Conservation (phyloP, 2,888 invertebrate genomes). For the Philaethria dido region DNA sequence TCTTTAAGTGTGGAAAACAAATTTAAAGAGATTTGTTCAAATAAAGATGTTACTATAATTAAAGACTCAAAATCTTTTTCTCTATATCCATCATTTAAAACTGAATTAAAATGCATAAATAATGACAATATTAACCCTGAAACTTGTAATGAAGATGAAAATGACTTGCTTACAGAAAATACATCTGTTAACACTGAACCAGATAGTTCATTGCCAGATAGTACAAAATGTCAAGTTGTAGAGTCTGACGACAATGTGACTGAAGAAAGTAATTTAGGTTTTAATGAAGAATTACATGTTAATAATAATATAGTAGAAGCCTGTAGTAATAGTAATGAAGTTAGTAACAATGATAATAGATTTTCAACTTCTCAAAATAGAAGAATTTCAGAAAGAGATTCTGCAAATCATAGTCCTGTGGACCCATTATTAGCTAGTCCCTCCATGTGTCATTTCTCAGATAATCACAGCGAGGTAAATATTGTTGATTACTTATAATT, state of each 20-base stretch:
- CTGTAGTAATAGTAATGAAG: constrained; percentile 63
- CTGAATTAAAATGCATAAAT: constrained; percentile 54
- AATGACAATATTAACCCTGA: constrained; percentile 51
- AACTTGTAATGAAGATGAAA: constrained; percentile 51
- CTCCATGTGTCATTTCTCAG: constrained; percentile 87
- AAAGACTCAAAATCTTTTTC: constrained; percentile 42
- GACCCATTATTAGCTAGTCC: constrained; percentile 88
- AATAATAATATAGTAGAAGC: constrained; percentile 65
- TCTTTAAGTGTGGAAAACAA: constrained; percentile 59
- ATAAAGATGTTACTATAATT: constrained; percentile 35
- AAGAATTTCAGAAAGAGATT: constrained; percentile 84
- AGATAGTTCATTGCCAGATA: constrained; percentile 54
- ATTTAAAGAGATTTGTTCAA: constrained; percentile 42
- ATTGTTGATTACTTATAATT: constrained; percentile 13
- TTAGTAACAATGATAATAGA: constrained; percentile 60
- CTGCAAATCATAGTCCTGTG: constrained; percentile 90
- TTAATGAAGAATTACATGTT: constrained; percentile 62
- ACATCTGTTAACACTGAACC: constrained; percentile 51
- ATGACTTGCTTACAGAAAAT: constrained; percentile 53
- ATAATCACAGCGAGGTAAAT: constrained; percentile 87
- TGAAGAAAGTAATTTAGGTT: constrained; percentile 54
- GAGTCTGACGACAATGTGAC: constrained; percentile 54
- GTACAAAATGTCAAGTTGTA: constrained; percentile 56
- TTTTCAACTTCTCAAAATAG: constrained; percentile 70
- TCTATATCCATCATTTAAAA: constrained; percentile 56